Evolutionary conservation across 2,888 invertebrate species (phyloP).

Genomic region (Conomelus anceps): DNA sequence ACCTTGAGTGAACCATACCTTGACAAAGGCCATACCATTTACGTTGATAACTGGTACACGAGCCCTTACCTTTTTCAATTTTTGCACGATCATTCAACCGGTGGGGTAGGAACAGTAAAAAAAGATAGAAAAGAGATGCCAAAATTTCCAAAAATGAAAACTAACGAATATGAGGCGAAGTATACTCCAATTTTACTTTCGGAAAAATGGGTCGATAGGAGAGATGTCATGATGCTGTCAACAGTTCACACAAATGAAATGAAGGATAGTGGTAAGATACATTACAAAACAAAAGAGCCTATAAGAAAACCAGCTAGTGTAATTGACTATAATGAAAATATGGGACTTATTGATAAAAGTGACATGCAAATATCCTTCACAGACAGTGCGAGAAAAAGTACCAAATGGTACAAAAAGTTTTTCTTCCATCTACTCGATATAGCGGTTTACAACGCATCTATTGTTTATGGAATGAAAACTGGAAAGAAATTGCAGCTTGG

Average conservation of each 20-base stretch:
- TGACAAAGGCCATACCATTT: too few species aligned
- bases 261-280: neutral
- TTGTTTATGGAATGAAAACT: too few species aligned
- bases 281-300: neutral
- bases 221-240: neutral
- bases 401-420: neutral
- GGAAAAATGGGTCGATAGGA: constrained; percentile 6
- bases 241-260: neutral
- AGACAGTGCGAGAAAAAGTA: neutral
- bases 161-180: neutral
- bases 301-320: neutral
- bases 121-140: neutral
- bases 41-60: constrained; percentile 6
- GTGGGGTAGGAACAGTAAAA: neutral
- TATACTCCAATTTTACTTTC: neutral
- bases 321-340: neutral
- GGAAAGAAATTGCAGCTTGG: too few species aligned
- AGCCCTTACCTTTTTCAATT: neutral
- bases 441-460: too few species aligned
- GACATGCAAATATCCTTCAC: neutral
- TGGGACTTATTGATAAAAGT: neutral
- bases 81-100: neutral
- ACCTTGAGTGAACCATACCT: neutral
- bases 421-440: constrained; percentile 8
- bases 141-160: neutral